Evolutionary conservation across 2,888 invertebrate species (phyloP).

Genomic region (Rhingia rostrata): DNA sequence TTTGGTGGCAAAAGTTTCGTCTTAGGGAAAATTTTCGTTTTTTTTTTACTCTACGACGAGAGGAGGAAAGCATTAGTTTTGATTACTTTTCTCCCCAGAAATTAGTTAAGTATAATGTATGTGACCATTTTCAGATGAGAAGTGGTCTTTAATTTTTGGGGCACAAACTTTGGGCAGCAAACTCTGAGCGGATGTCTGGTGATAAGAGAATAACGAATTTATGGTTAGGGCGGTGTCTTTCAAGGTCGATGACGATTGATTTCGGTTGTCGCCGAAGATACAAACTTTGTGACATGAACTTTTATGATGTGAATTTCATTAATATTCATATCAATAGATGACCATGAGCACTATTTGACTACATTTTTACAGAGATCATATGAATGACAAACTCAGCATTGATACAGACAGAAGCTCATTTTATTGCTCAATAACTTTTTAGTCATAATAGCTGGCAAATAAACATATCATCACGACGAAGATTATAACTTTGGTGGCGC

Average conservation of each 20-base stretch:
- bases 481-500: too few relatives aligned
- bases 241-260: slow-evolving; percentile 1
- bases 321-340: too few relatives aligned
- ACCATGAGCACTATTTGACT: too few relatives aligned
- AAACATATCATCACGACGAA: too few relatives aligned
- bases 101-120: slow-evolving; percentile 1
- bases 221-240: neutral
- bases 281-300: too few relatives aligned
- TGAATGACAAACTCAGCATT: too few relatives aligned
- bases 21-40: slow-evolving; percentile 9
- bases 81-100: slow-evolving; percentile 5
- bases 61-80: neutral
- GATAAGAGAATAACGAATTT: neutral
- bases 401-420: too few relatives aligned
- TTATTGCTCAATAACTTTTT: too few relatives aligned
- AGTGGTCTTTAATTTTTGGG: neutral
- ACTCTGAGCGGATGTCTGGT: neutral
- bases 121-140: neutral
- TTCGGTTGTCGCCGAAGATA: too few relatives aligned
- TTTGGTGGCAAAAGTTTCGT: slow-evolving; percentile 29
- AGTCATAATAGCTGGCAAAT: too few relatives aligned
- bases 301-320: too few relatives aligned
- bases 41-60: neutral
- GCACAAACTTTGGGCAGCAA: neutral
- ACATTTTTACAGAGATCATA: too few relatives aligned